phyloP scores from a whole-genome alignment of 2,113 vertebrate genomes.

The Nothocercus julius region DNA sequence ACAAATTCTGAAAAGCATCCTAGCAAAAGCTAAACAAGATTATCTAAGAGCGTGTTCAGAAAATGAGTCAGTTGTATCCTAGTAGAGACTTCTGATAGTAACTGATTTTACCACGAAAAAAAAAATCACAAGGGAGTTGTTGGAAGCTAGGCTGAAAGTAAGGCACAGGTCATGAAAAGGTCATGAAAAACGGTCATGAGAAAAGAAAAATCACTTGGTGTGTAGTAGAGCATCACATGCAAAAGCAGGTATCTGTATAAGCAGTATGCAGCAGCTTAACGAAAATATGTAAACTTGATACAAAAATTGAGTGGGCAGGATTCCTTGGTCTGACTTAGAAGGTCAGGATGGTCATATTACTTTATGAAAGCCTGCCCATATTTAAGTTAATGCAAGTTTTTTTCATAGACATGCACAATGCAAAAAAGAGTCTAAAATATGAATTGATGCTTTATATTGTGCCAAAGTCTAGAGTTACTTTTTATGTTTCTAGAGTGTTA shows the following conservation, averaged over 20 bases:
- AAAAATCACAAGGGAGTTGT: background rate
- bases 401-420: background rate
- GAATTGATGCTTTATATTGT: background rate
- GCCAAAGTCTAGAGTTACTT: background rate
- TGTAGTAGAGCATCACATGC: background rate
- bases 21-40: conserved; percentile 23
- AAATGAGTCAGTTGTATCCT: background rate
- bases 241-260: background rate
- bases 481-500: background rate
- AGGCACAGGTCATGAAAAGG: background rate
- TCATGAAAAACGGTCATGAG: background rate
- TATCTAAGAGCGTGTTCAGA: background rate
- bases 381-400: background rate
- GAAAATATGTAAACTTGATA: background rate
- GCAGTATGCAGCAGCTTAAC: background rate
- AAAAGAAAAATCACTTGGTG: background rate
- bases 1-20: conserved; percentile 13
- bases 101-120: background rate
- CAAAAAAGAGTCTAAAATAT: background rate
- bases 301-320: background rate
- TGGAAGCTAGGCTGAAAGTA: background rate
- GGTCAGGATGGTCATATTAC: background rate
- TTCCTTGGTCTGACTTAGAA: background rate
- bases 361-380: background rate
- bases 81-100: background rate